Base-by-base conservation (phyloP, 2,888 invertebrate genomes). In the Idaea dimidiata region DNA sequence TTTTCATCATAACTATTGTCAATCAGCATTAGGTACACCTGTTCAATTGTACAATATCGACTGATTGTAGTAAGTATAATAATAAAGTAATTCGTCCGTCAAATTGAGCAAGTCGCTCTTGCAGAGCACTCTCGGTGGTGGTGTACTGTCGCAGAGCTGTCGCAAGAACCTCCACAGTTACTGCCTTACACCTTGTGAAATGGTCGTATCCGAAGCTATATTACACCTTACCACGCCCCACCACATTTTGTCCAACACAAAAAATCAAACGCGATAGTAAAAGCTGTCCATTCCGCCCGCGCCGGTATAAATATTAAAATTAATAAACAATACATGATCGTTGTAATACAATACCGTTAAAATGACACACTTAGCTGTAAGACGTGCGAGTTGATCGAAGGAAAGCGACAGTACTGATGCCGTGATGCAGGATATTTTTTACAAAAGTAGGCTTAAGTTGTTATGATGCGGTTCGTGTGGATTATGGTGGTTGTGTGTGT, bases 171-270 rank as follows among this genome's bases (percentile, higher is more conserved):
- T 71, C 69, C 78, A 78, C 89, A 91, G 89, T 91, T 83, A 81
- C 83, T 82, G 80, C 77, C 82, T 74, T 78, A 78, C 84, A 81
- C 79, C 91, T 92, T 91, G 89, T 91, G 91, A 89, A 92, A 92
- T 91, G 90, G 89, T 89, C 88, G 91, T 90, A 85, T 88, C 86
- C 75, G 81, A 89, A 82, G 82, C 90, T 92, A 91, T 92, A 91
- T 88, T 89, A 91, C 82, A 86, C 86, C 81, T 86, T 77, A 81
- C 83, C 82, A 83, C 82, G 80, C 83, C 81, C 81, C 77, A 81
- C 84, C 84, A 84, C 81, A 82, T 86, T 91, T 90, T 88, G 86
- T 91, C 83, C 72, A 73, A 75, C 76, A 75, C 78, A 82, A 87
- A 88, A 88, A 88, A 86, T 82, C 81, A 74, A 74, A 76, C 81